phyloP scores from a whole-genome alignment of 2,888 invertebrate species.

The Microctonus aethiopoides region DNA sequence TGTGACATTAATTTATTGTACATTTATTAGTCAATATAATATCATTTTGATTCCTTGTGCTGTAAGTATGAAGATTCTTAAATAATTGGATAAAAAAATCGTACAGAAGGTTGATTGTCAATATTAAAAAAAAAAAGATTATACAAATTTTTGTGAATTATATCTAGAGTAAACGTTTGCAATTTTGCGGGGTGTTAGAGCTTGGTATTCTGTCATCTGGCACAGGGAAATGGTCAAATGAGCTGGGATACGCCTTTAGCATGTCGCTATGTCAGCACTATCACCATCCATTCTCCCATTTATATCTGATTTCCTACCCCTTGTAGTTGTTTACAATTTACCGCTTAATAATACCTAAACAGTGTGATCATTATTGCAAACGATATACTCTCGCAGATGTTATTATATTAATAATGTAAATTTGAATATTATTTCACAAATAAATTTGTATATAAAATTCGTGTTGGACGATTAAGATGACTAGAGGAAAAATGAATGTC shows the following conservation, averaged over 20 bases:
- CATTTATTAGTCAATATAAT: too few species aligned
- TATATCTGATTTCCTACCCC: conserved; percentile 28
- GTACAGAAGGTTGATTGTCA: too few species aligned
- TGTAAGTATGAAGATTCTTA: too few species aligned
- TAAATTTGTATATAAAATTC: neutral
- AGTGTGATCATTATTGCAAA: conserved; percentile 35
- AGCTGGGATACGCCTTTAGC: conserved; percentile 62
- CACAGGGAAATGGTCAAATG: neutral
- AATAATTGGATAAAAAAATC: too few species aligned
- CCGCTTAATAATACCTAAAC: conserved; percentile 64
- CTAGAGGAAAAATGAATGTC: too few species aligned
- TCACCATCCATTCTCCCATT: conserved; percentile 36
- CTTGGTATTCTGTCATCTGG: conserved; percentile 3
- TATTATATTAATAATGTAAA: neutral
- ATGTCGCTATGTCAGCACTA: conserved; percentile 61
- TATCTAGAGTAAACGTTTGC: too few species aligned
- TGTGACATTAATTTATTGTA: too few species aligned
- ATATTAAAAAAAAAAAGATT: too few species aligned
- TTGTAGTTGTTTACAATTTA: conserved; percentile 53
- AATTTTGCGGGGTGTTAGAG: neutral
- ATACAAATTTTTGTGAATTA: too few species aligned
- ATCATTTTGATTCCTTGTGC: too few species aligned
- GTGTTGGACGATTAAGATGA: neutral
- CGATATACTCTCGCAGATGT: neutral
- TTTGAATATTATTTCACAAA: neutral